Percentiles rank a stretch among this genome's conserved stretches.
Conservation (phyloP, 2,888 invertebrate genomes). For the Antitype chi region DNA sequence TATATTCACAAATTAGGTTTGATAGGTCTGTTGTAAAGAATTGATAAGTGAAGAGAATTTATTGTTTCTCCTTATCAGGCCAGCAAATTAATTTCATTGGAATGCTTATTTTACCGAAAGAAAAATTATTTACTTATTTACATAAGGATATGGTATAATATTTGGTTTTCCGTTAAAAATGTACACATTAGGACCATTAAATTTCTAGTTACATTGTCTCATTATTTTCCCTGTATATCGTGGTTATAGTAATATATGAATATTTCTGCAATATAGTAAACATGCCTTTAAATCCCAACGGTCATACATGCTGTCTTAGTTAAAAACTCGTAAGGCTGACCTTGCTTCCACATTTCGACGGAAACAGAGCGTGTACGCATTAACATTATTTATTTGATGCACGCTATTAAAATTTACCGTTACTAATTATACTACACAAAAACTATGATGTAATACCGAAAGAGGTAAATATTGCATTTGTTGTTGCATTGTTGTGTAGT, state of each 20-base stretch:
- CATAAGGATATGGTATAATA: not conserved
- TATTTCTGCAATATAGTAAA: constrained; percentile 14
- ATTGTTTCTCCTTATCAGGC: constrained; percentile 39
- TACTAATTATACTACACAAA: constrained; percentile 59
- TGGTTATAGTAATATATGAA: not conserved
- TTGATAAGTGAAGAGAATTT: constrained; percentile 34
- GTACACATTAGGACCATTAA: not conserved
- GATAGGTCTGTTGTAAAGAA: constrained; percentile 32
- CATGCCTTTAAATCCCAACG: constrained; percentile 19
- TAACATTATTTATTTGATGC: constrained; percentile 68
- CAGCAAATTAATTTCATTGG: constrained; percentile 40
- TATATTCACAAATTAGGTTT: constrained; percentile 40
- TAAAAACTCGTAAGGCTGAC: constrained; percentile 64
- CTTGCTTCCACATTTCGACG: constrained; percentile 75
- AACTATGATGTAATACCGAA: constrained; percentile 47
- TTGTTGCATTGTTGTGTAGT: constrained; percentile 25
- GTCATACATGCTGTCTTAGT: constrained; percentile 37
- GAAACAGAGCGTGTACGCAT: constrained; percentile 75
- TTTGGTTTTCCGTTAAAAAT: not conserved
- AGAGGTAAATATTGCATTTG: constrained; percentile 45
- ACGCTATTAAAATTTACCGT: constrained; percentile 62
- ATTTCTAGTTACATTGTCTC: not conserved
- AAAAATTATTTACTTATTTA: not conserved
- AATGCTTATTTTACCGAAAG: not conserved
- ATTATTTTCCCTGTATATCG: not conserved